These are phyloP conservation scores for Zenarchopterus dispar DNA, from an alignment of 2,797 vertebrate species.

Conservation along the genomic window DNA sequence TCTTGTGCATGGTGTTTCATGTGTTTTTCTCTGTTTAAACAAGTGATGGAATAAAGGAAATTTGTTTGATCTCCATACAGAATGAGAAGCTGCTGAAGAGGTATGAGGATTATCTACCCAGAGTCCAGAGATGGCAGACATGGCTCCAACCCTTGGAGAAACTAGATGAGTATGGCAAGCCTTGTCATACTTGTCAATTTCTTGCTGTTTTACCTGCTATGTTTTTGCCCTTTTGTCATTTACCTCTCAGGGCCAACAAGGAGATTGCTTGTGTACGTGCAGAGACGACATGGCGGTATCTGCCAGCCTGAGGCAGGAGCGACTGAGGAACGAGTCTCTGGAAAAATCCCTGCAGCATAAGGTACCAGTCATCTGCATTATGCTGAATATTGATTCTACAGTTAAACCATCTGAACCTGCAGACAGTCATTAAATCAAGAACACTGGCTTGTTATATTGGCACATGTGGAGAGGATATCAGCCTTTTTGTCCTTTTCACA, in stretches of 20 bases:
- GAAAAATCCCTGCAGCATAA: constrained; percentile 94
- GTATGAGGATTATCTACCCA: constrained; percentile 93
- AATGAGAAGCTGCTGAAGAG: constrained; percentile 98
- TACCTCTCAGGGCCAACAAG: constrained; percentile 89
- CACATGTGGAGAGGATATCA: no score
- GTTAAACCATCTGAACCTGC: not conserved
- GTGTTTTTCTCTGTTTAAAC: constrained; percentile 2
- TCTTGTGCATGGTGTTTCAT: not conserved
- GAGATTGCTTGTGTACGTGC: constrained; percentile 95
- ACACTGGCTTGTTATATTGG: no score
- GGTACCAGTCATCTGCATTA: constrained; percentile 72
- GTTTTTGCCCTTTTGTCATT: not conserved
- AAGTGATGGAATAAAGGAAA: constrained; percentile 1
- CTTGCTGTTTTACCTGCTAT: not conserved
- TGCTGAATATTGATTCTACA: not conserved
- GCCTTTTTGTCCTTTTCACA: no score
- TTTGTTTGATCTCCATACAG: constrained; percentile 67
- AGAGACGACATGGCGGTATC: constrained; percentile 88
- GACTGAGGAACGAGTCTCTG: constrained; percentile 96
- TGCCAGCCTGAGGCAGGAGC: constrained; percentile 92
- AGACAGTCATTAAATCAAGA: no score
- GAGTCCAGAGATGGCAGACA: constrained; percentile 95
- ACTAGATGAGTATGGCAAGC: constrained; percentile 88
- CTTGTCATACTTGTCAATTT: not conserved
- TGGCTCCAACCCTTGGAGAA: constrained; percentile 96